Evolutionary conservation across 2,888 invertebrate species (phyloP), one percentile per base, ranked within the genome.

Genomic region (Junonia oenone): DNA sequence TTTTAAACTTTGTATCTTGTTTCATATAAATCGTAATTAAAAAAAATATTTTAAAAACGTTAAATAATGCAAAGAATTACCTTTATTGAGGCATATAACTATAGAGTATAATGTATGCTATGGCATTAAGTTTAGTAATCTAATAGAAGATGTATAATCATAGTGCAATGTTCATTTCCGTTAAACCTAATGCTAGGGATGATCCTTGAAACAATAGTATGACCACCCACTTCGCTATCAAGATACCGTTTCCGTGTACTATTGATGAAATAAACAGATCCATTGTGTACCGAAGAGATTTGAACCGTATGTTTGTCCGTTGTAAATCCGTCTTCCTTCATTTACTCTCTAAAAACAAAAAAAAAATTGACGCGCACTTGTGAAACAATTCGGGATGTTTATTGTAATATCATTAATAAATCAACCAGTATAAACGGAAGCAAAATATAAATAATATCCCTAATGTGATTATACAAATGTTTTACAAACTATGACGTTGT

Each of bases 241-340:
- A 71, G 76, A 77, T 78, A 72, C 74, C 73, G 75, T 81, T 81
- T 83, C 83, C 78, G 75, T 72, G 75, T 79, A 76, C 72, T 62
- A 69, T 72, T 68, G 68, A 73, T 73, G 81, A 83, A 83, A 86
- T 84, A 89, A 89, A 89, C 88, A 87, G 78, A 81, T 75, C 66
- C 73, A 80, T 81, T 87, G 89, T 90, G 68, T 87, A 70, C 74
- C 78, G 77, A 85, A 81, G 86, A 86, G 77, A 86, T 89, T 89
- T 88, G 83, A 71, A 59, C 72, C 71, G 76, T 76, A 71, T 81
- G 85, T 83, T 83, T 79, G 79, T 76, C 67, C 69, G 76, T 73
- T 75, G 71, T 77, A 79, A 80, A 81, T 84, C 83, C 86, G 83
- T 65, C 57, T 65, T 61, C 59, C 57, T 62, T 63, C 64, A 59